Evolutionary conservation across 2,888 invertebrate species (phyloP).

Genomic region (Caradrina clavipalpis): DNA sequence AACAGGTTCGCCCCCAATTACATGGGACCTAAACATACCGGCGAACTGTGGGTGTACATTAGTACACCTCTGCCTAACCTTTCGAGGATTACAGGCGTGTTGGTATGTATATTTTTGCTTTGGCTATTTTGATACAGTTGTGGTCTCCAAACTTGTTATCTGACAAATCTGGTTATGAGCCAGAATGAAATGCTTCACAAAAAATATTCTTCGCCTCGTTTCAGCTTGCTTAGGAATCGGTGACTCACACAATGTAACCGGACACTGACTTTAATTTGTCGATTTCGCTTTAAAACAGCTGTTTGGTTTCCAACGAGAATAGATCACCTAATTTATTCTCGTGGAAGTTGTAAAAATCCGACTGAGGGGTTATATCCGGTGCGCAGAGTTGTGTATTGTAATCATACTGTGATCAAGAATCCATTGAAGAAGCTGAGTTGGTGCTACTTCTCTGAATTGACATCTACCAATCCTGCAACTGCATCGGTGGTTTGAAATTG

Average conservation of each 20-base stretch:
- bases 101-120: not conserved
- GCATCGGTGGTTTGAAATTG: not conserved
- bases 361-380: slow-evolving; percentile 27
- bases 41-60: too few species aligned
- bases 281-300: slow-evolving; percentile 48
- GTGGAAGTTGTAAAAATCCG: slow-evolving; percentile 43
- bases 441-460: not conserved
- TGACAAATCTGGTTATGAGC: slow-evolving; percentile 7
- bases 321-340: slow-evolving; percentile 44
- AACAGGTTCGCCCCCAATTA: too few species aligned
- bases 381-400: slow-evolving; percentile 2
- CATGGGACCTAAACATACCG: too few species aligned
- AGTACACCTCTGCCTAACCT: too few species aligned
- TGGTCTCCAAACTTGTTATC: not conserved
- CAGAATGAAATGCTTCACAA: not conserved
- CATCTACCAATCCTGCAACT: not conserved
- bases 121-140: not conserved
- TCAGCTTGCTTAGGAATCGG: slow-evolving; percentile 12
- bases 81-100: too few species aligned
- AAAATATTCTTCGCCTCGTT: slow-evolving; percentile 14
- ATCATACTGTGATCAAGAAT: slow-evolving; percentile 16
- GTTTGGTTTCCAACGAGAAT: slow-evolving; percentile 41
- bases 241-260: slow-evolving; percentile 27
- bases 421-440: not conserved
- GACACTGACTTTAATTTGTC: slow-evolving; percentile 37